These are phyloP conservation scores for Orchestes rusci DNA, from an alignment of 2,888 invertebrate species.

Conservation along the genomic window DNA sequence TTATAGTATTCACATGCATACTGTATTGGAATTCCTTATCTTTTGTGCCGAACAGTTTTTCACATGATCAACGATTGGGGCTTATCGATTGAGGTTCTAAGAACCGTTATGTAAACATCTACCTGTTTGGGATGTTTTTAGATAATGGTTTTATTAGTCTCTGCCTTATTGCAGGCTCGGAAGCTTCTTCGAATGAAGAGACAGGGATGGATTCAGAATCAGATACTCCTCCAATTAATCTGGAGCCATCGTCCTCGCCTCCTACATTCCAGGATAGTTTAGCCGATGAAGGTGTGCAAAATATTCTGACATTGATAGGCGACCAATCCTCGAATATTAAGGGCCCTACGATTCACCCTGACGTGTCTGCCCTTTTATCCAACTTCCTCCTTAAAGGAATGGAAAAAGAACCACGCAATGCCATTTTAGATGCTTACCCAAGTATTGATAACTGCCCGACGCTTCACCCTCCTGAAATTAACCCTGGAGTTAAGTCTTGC, in stretches of 20 bases:
- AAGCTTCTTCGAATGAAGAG: no score
- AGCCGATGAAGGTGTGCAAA: neutral
- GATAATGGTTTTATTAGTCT: no score
- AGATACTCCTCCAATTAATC: neutral
- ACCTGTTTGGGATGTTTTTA: no score
- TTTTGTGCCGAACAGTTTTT: no score
- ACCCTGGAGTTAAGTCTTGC: conserved; percentile 13
- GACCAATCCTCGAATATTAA: neutral
- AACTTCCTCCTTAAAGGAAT: conserved; percentile 12
- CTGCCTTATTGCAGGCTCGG: no score
- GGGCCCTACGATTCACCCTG: conserved; percentile 11
- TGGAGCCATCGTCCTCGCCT: neutral
- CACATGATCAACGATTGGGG: no score
- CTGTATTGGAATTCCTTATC: no score
- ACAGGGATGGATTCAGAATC: neutral
- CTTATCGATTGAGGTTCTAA: no score
- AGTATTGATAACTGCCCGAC: conserved; percentile 12
- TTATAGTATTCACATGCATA: no score
- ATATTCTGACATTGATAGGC: neutral
- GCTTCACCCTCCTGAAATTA: conserved; percentile 13
- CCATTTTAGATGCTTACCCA: conserved; percentile 11
- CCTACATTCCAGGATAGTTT: neutral
- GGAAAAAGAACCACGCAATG: conserved; percentile 12
- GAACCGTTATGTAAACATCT: no score
- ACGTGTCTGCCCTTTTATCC: conserved; percentile 6